Conservation (phyloP, 2,797 vertebrate species). For the Poeciliopsis paucimaculata region DNA sequence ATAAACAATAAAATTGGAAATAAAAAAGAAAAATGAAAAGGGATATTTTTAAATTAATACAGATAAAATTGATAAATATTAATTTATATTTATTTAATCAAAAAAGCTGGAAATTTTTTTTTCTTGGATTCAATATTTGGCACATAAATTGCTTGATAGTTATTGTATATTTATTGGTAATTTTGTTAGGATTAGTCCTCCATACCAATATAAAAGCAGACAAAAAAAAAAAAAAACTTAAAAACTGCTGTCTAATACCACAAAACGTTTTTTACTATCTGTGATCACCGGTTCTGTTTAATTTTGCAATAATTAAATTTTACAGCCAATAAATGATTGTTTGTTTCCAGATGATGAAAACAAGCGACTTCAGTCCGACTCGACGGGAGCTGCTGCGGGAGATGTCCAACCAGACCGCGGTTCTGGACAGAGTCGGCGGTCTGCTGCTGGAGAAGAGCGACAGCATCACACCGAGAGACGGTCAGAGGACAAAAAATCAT, state of each 20-base stretch:
- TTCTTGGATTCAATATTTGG: no score
- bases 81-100: no score
- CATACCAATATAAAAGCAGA: not conserved
- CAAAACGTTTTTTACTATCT: not conserved
- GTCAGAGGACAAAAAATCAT: conserved; percentile 48
- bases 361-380: conserved; percentile 57
- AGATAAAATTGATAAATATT: no score
- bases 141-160: no score
- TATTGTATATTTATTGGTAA: no score
- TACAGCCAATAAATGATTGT: not conserved
- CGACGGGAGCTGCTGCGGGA: conserved; percentile 75
- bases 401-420: conserved; percentile 68
- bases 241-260: not conserved
- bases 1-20: no score
- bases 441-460: conserved; percentile 74
- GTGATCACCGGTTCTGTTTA: not conserved
- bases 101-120: no score
- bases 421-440: conserved; percentile 71
- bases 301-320: not conserved
- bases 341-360: conserved; percentile 64
- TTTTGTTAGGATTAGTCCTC: no score
- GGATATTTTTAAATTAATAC: no score
- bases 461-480: conserved; percentile 60
- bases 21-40: no score
- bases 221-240: not conserved